Evolutionary conservation across 1,140 invertebrate genomes (phyloP).

Genomic region (Eriocheir sinensis): DNA sequence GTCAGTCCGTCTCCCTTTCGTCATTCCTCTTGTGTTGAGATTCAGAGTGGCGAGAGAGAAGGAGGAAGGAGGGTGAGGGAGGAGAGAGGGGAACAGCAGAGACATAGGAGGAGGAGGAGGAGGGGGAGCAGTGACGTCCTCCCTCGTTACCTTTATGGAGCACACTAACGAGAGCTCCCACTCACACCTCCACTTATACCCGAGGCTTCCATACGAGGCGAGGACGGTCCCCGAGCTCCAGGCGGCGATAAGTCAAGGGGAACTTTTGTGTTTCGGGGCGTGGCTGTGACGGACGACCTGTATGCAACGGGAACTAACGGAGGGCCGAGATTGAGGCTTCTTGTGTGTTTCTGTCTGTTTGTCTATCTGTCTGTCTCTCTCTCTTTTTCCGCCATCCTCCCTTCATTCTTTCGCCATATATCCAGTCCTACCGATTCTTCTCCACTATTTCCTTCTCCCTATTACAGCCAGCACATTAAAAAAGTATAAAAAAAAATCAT

Average conservation of each 20-base stretch:
- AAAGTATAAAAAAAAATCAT: no score
- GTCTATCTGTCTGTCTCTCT: not conserved
- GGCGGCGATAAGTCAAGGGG: not conserved
- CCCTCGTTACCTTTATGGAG: slow-evolving; percentile 49
- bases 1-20: no score
- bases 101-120: no score
- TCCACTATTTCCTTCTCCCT: no score
- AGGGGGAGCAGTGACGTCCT: not conserved
- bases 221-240: not conserved
- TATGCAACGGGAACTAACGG: not conserved
- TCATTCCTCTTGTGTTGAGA: no score
- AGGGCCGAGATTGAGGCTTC: not conserved
- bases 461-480: no score
- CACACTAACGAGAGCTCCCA: slow-evolving; percentile 18
- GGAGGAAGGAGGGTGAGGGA: not conserved
- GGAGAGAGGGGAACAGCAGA: not conserved
- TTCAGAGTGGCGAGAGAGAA: no score
- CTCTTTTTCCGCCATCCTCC: not conserved
- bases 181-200: not conserved
- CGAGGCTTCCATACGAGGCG: not conserved
- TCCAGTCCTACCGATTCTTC: no score
- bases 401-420: no score
- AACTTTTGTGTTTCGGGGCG: not conserved
- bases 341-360: slow-evolving; percentile 31
- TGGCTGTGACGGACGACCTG: not conserved